phyloP scores from a whole-genome alignment of 2,113 vertebrate genomes.

The Campylomormyrus tamandua region DNA sequence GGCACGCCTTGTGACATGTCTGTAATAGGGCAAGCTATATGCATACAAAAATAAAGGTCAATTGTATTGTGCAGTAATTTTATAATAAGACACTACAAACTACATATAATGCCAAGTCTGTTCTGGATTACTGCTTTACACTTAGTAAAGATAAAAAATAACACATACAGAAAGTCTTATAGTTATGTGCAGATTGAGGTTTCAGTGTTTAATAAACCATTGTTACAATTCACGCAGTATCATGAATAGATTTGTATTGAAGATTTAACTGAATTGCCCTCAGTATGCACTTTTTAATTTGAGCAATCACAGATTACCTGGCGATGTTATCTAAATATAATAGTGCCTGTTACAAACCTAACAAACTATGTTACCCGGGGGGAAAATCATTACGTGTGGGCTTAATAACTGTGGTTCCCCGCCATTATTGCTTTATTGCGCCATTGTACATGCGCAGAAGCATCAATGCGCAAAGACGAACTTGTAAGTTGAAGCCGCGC shows the following conservation, averaged over 20 bases:
- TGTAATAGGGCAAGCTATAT: not conserved
- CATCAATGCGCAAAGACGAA: constrained; percentile 27
- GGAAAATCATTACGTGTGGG: not conserved
- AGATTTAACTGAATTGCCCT: not conserved
- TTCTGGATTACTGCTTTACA: not conserved
- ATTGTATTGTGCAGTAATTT: not conserved
- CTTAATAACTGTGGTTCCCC: not conserved
- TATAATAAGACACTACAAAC: not conserved
- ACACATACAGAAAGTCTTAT: not conserved
- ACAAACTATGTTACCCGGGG: not conserved
- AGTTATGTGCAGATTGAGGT: not conserved
- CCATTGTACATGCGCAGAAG: constrained; percentile 41
- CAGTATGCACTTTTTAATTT: not conserved
- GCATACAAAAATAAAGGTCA: not conserved
- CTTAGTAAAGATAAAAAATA: not conserved
- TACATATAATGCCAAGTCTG: not conserved
- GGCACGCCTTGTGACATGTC: not conserved
- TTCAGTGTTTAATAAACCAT: not conserved
- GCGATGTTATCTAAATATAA: not conserved
- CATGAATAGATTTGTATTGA: not conserved
- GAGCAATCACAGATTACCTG: not conserved
- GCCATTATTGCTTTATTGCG: constrained; percentile 23
- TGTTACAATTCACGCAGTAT: not conserved
- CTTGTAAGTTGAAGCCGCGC: constrained; percentile 37
- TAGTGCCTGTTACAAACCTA: not conserved